Percentiles rank a stretch among this genome's conserved stretches.
Conservation (phyloP, 2,888 invertebrate species). For the Diarsia rubi region DNA sequence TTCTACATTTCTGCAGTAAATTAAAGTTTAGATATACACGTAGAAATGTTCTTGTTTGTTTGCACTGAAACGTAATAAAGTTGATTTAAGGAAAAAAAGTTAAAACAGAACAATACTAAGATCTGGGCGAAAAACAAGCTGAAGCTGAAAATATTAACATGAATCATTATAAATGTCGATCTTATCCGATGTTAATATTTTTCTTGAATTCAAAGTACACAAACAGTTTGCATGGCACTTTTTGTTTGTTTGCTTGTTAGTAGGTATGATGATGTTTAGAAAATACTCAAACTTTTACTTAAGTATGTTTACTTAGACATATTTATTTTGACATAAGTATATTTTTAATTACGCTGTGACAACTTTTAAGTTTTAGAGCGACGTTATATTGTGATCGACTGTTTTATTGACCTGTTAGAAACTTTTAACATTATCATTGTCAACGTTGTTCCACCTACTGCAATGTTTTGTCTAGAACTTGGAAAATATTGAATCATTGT, state of each 20-base stretch:
- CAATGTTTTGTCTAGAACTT: not conserved
- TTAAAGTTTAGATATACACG: slow-evolving; percentile 13
- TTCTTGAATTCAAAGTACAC: not conserved
- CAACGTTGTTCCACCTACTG: not conserved
- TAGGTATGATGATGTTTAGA: not conserved
- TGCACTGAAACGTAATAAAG: slow-evolving; percentile 33
- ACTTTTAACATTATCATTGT: not conserved
- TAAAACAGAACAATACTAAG: slow-evolving; percentile 12
- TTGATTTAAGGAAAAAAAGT: slow-evolving; percentile 17
- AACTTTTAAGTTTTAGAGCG: not conserved
- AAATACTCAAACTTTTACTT: not conserved
- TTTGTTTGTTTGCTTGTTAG: no score
- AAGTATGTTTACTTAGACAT: not conserved
- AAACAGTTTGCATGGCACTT: not conserved
- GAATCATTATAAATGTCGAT: slow-evolving; percentile 3
- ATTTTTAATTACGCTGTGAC: not conserved
- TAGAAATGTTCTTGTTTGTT: slow-evolving; percentile 14
- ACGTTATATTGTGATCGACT: not conserved
- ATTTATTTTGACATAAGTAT: no score
- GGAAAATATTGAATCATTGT: not conserved
- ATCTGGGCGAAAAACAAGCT: slow-evolving; percentile 6
- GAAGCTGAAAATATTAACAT: slow-evolving; percentile 8
- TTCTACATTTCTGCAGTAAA: slow-evolving; percentile 8
- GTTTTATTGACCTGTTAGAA: not conserved
- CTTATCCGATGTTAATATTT: slow-evolving; percentile 13